A percentile compares a stretch with the other conserved stretches of the same genome.
These are phyloP conservation scores for Goniozus legneri DNA, from an alignment of 1,140 invertebrate genomes.

Conservation along the genomic window DNA sequence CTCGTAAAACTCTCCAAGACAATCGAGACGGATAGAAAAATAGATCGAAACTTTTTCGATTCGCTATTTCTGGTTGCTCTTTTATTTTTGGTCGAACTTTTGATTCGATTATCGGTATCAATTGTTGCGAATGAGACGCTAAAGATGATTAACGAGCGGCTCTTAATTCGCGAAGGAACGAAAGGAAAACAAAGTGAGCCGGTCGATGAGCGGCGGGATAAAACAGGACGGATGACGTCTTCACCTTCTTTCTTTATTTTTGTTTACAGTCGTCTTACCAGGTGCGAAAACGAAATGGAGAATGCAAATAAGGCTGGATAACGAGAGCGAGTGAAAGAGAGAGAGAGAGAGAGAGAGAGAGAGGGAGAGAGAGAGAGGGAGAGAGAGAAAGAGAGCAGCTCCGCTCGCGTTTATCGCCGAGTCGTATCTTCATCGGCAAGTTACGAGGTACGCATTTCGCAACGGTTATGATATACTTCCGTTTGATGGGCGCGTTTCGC, in stretches of 20 bases:
- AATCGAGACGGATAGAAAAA: no score
- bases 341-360: conserved; percentile 2
- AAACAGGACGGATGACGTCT: not conserved
- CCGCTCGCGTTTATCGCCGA: not conserved
- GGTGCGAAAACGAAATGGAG: conserved; percentile 29
- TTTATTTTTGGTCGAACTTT: no score
- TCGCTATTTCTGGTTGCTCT: no score
- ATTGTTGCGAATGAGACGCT: not conserved
- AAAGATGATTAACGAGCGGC: not conserved
- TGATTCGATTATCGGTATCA: not conserved
- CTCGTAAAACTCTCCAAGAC: no score
- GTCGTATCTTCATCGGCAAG: not conserved
- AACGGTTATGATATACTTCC: not conserved
- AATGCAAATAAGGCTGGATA: conserved; percentile 30
- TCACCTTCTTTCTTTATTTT: not conserved
- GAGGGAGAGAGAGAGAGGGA: no score
- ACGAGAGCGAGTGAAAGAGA: conserved; percentile 17
- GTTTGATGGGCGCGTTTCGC: no score
- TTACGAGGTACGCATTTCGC: not conserved
- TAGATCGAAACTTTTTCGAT: no score
- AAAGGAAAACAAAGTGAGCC: not conserved
- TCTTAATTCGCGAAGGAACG: not conserved
- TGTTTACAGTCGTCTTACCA: conserved; percentile 19
- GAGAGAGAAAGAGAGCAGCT: conserved; percentile 8
- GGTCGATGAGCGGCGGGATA: no score